Base-by-base conservation (phyloP, 1,140 invertebrate genomes). In the Ceratina calcarata region DNA sequence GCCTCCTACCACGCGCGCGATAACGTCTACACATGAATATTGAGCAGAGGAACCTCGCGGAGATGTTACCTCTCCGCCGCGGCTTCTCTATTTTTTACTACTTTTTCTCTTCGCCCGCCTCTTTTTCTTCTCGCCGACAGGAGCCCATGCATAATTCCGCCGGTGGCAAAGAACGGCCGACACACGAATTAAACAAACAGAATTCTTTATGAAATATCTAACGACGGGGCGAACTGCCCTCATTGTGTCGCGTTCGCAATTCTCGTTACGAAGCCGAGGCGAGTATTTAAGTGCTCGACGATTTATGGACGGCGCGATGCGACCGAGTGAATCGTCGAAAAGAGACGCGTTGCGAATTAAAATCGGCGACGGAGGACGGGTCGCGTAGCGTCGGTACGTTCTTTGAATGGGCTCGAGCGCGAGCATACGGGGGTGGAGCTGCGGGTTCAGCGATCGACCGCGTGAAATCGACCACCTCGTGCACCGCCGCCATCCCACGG, bases 401-500 rank as follows among this genome's bases (percentile, higher is more conserved):
- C 80, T 67, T 71, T 51, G 85, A 85, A 85, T 80, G 83, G 73
- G 79, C 77, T 73, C 79, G 82, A 86, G 75, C 78, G 75, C 66
- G 69, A 82, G 69, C 78, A 27, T 76, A 68, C 57, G 81, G 84
- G 85, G 84, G 84, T 84, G 85, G 84, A 87, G 85, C 85, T 87
- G 85, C 81, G 85, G 84, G 85, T 86, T 79, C 84, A 84, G 78
- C 85, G 80, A 87, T 87, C 85, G 85, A 87, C 85, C 85, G 85
- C 85, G 85, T 86, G 85, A 87, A 86, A 87, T 87, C 85, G 84
- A 86, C 84, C 84, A 81, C 85, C 85, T 86, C 84, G 85, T 68
- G 84, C 83, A 82, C 84, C 64, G 74, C 84, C 84, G 74, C 84
- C 84, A 77, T 75, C 74, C 80, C 68, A 69, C 76, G 51, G 57